These are phyloP conservation scores for Oscheius sp. DNA, from an alignment of 2,888 invertebrate species.

Conservation along the genomic window DNA sequence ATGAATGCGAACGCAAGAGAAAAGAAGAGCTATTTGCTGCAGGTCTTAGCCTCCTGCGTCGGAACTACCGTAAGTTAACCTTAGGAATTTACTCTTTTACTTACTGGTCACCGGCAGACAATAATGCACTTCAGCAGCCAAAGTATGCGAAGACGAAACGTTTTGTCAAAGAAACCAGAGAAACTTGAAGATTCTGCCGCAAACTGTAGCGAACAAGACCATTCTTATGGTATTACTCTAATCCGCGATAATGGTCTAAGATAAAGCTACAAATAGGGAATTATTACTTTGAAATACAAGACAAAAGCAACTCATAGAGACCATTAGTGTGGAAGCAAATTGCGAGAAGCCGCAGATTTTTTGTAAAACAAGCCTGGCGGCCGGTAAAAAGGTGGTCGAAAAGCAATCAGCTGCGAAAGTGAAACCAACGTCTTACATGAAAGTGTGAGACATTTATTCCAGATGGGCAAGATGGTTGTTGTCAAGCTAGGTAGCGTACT, in stretches of 20 bases:
- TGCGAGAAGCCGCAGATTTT: slow-evolving; percentile 9
- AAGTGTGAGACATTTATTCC: slow-evolving; percentile 17
- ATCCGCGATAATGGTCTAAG: neutral
- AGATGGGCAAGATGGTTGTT: neutral
- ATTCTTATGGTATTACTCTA: too few relatives aligned
- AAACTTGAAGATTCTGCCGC: neutral
- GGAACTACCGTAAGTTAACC: slow-evolving; percentile 22
- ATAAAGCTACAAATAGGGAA: neutral
- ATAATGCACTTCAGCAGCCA: neutral
- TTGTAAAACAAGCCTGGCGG: slow-evolving; percentile 26
- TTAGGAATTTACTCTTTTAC: slow-evolving; percentile 10
- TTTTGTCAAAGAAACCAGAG: neutral
- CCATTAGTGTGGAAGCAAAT: neutral
- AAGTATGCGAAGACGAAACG: neutral
- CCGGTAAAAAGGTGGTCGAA: slow-evolving; percentile 16
- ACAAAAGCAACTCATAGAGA: neutral
- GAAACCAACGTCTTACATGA: slow-evolving; percentile 18
- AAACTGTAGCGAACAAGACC: neutral
- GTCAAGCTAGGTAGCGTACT: neutral
- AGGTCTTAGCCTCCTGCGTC: slow-evolving; percentile 19
- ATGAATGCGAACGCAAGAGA: slow-evolving; percentile 24
- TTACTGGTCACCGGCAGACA: slow-evolving; percentile 18
- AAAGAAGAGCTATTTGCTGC: slow-evolving; percentile 27
- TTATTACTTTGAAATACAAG: neutral
- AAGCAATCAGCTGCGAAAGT: slow-evolving; percentile 26